Base-by-base conservation (phyloP, 2,113 vertebrate species). In the Saguinus midas region DNA sequence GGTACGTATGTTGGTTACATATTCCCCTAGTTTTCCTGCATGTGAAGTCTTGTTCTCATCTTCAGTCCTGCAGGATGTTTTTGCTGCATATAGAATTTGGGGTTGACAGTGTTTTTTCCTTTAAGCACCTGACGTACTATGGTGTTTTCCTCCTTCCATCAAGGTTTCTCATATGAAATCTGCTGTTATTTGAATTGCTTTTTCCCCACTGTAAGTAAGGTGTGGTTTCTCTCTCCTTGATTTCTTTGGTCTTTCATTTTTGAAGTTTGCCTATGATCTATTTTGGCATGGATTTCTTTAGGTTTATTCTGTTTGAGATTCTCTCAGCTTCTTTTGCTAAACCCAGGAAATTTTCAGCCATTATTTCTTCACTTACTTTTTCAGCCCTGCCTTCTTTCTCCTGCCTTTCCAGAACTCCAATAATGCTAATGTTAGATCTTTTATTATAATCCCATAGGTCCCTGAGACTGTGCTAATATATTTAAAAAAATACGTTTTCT, bases 101-200 rank as follows among this genome's bases (percentile, higher is more conserved):
- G 66, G 45, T 18, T 80, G 40, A 8, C 14, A 14, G 1, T 16
- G 17, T n/a, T 70, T 40, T 29, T 1, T 64, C 61, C 17, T 72
- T n/a, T 16, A 14, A 3, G 5, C 16, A 5, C n/a, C 29, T 13
- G 32, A 3, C 8, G 6, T 4, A 5, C 16, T 17, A 9, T 40
- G 20, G 32, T 13, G 1, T 61, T 16, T 76, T 50, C 50, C 50
- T 84, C 37, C 40, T 76, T 37, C 40, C 1, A 1, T 61, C 32
- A 1, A 2, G 48, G 27, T 64, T 91, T 43, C 43, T 48, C 35
- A 78, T 6, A 50, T 57, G 66, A 82, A 90, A 35, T 40, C 40
- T 1, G 4, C 9, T 5, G n/a, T 43, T 50, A 1, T 8, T 57
- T 2, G 1, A 35, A 29, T 20, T 21, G 25, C 21, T 6, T 84